Evolutionary conservation across 2,113 vertebrate species (phyloP).

Genomic region (Pycnonotus jocosus): DNA sequence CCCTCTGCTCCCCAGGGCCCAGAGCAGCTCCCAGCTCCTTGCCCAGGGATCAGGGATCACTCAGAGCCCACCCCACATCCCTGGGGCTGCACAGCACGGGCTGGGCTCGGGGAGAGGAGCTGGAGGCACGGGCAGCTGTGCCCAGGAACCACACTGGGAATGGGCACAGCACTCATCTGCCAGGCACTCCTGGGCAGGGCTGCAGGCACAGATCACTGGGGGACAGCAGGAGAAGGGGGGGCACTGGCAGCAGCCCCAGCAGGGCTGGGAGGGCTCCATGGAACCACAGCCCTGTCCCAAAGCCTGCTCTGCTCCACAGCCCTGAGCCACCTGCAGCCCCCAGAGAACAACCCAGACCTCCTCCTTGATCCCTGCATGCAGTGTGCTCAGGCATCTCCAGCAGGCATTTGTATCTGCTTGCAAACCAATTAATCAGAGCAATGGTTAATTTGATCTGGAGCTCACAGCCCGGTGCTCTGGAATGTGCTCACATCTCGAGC

Average conservation of each 20-base stretch:
- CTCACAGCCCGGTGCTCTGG: neutral
- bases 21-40: neutral
- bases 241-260: neutral
- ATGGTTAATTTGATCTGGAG: neutral
- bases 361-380: neutral
- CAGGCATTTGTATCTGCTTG: neutral
- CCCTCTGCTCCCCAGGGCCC: neutral
- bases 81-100: neutral
- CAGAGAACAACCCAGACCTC: neutral
- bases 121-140: neutral
- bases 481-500: neutral
- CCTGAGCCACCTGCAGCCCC: no score
- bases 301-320: neutral
- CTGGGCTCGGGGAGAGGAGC: neutral
- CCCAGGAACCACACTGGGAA: slow-evolving; percentile 37
- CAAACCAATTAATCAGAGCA: neutral
- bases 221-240: neutral
- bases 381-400: neutral
- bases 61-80: neutral
- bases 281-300: neutral
- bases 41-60: neutral
- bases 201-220: neutral
- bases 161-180: slow-evolving; percentile 46
- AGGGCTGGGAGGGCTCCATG: neutral
- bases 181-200: neutral